Evolutionary conservation across 2,888 invertebrate species (phyloP).

Genomic region (Piscicola geometra): DNA sequence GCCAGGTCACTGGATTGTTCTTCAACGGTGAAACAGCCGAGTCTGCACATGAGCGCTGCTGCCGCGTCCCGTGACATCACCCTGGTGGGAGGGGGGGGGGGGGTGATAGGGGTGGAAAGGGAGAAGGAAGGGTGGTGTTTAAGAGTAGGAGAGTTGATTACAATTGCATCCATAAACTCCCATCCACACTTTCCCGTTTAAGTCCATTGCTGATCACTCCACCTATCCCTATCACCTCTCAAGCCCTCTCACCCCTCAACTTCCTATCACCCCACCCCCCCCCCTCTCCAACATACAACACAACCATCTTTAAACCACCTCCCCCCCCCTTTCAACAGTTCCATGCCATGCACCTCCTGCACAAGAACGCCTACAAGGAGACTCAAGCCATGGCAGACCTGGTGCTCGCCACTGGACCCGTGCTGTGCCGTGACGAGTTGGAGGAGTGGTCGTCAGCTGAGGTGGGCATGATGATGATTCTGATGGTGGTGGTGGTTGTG

Average conservation of each 20-base stretch:
- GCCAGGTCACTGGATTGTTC: constrained; percentile 96
- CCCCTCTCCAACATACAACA: neutral
- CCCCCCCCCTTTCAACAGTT: constrained; percentile 65
- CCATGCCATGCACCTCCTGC: constrained; percentile 95
- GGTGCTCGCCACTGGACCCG: constrained; percentile 89
- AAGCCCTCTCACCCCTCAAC: neutral
- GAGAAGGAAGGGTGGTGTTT: too few species aligned
- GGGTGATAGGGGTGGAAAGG: constrained; percentile 47
- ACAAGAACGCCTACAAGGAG: constrained; percentile 85
- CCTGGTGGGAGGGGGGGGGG: constrained; percentile 46
- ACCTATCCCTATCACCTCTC: neutral
- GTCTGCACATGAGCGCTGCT: constrained; percentile 97
- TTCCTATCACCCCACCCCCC: too few species aligned
- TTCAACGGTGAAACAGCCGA: constrained; percentile 94
- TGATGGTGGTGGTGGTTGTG: too few species aligned
- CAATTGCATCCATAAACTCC: too few species aligned
- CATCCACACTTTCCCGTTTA: constrained; percentile 27
- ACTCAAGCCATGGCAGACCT: constrained; percentile 83
- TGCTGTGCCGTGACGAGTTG: constrained; percentile 90
- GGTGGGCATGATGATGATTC: neutral
- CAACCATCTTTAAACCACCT: constrained; percentile 43
- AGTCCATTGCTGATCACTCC: neutral
- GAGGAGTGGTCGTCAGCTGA: constrained; percentile 99
- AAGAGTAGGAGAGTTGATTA: too few species aligned
- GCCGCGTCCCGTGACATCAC: constrained; percentile 98